Evolutionary conservation across 1,140 invertebrate genomes (phyloP), one percentile per base, ranked within the genome.

Genomic region (Philopotamus ludificatus): DNA sequence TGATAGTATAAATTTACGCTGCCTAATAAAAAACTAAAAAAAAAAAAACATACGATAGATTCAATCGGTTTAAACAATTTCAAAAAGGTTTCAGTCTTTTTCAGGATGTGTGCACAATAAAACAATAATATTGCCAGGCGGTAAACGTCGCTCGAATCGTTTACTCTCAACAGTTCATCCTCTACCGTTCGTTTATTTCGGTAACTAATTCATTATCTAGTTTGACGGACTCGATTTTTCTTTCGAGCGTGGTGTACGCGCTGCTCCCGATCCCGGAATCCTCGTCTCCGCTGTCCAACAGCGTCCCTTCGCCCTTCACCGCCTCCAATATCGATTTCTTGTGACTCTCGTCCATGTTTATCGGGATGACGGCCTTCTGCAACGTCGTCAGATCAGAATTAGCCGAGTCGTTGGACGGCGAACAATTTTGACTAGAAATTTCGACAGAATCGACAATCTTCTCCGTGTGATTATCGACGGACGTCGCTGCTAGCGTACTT

Each of bases 191-290:
- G 3, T 16, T 16, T 9, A 20, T 15, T 12, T 47, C 44, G 15
- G 18, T 4, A 34, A 34, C 12, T 3, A 57, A 42, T 42, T 47
- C 41, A 21, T 12, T 28, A 9, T 49, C 44, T 34, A 26, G 2
- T n/a, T 34, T 62, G 16, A 21, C 25, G 15, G 28, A 41, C 18
- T 70, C 67, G 4, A 70, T 73, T 71, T 82, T 79, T 18, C 83
- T 73, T 65, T 84, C 83, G 12, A 85, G 73, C 0, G 83, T 83
- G 1, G 77, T 76, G 58, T 80, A 80, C 18, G 79, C 77, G 71
- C 82, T 83, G 60, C 82, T 84, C 70, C 83, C 83, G 21, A 84
- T 84, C 1, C 83, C 83, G 23, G 82, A 84, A 68, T 84, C 83
- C 64, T 84, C 83, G 67, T 84, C 83, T 0, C 82, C 83, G 67